Evolutionary conservation across 2,888 invertebrate genomes (phyloP), one percentile per base, ranked within the genome.

Genomic region (Peribatodes rhomboidaria): DNA sequence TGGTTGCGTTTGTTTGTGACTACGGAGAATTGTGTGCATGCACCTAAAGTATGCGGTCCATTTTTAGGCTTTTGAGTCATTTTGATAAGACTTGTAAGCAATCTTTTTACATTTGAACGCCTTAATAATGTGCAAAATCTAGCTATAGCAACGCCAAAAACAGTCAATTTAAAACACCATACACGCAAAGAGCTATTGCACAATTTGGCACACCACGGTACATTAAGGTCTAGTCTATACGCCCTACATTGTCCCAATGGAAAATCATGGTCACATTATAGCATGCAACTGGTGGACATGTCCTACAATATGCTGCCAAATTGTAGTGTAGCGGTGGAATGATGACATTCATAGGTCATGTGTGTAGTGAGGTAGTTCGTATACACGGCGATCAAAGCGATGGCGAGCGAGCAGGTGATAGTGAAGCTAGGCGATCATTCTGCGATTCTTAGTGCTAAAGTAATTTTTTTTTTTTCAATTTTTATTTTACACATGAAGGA

Each of bases 241-340:
- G 53, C 55, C 61, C 62, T 62, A 13, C 39, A 16, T 20, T 42
- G 49, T 41, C 44, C 41, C 61, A 47, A 52, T 47, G 42, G 35
- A 18, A 37, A 13, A 8, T 22, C 56, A 52, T 59, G 65, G 61
- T 39, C 55, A 60, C 66, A 64, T 60, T 63, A 61, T 16, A 22
- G 47, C 14, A 39, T 27, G 56, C 68, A 70, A 68, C 70, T 65
- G 37, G 70, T 70, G 61, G 62, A 6, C 59, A 27, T n/a, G 49
- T 13, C 35, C 22, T 55, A 42, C 44, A 20, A 41, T 39, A 33
- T 44, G 61, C 41, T 52, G 56, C 56, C 66, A 69, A 66, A 66
- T 66, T 39, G 55, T 54, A 37, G 18, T 52, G 56, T 62, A 16
- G 56, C 20, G 55, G 54, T 46, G 31, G 11, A 50, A 64, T 57